Base-by-base conservation (phyloP, 2,113 vertebrate genomes). In the Pterocles burchelli region DNA sequence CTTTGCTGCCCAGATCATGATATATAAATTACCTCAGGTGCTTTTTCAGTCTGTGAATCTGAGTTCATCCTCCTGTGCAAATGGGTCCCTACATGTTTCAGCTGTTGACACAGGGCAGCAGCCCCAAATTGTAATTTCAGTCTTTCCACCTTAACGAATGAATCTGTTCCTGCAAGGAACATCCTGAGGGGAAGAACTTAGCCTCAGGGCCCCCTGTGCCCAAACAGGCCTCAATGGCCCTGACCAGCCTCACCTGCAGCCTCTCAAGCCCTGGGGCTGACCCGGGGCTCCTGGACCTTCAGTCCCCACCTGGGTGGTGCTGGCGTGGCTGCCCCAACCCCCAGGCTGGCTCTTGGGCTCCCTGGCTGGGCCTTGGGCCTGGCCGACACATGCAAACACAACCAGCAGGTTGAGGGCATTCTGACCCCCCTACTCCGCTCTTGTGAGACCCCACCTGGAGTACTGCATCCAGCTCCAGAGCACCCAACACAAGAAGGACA, bases 51-150 rank as follows among this genome's bases (percentile, higher is more conserved):
- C 57, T 75, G 61, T 92, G 95, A 80, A 71, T 84, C 58, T 82
- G 81, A 88, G 17, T 38, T 81, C 92, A 78, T 75, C 33, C 79
- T 90, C 75, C 62, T 91, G 45, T 86, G 57, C 75, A 89, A 74
- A 70, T 1, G 25, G 72, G 58, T 80, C n/a, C 29, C 91, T 92
- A 80, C 51, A 93, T 96, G 93, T 93, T 96, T 96, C 84, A 96
- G 89, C 82, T 95, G 90, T 92, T 79, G 65, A 86, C 59, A 36
- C 36, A 96, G 75, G 65, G 63, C 54, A 78, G 59, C 7, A 5
- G 45, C 76, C 86, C 71, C 72, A 92, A 61, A 93, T 74, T 83
- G 76, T 51, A 92, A 57, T 15, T 83, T 57, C 70, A 91, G 65
- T 78, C 92, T 93, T 94, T 88, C 90, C 36, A 63, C 82, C 58